Percentiles rank a stretch among this genome's conserved stretches.
Conservation (phyloP, 2,113 vertebrate species). For the Scytalopus superciliaris region DNA sequence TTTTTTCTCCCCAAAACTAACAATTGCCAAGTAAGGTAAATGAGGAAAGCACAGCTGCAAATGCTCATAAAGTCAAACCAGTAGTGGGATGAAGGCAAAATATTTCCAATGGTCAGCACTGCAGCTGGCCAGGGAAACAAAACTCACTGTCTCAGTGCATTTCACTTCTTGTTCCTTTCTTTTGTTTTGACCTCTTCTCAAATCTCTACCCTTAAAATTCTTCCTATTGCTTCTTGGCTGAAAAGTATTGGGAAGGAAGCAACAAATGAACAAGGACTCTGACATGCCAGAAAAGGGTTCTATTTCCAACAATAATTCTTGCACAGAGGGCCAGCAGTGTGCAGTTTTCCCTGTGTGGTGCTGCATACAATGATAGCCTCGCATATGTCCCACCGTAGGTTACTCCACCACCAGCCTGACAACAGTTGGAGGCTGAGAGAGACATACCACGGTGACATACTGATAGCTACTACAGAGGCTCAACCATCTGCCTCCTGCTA, state of each 20-base stretch:
- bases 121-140: background rate
- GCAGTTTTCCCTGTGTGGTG: background rate
- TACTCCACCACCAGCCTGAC: conserved; percentile 2
- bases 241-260: background rate
- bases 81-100: background rate
- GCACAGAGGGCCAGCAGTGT: background rate
- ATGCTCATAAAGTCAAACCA: background rate
- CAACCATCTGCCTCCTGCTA: conserved; percentile 23
- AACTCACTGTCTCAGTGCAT: background rate
- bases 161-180: background rate
- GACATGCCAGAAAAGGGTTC: background rate
- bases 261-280: conserved; percentile 23
- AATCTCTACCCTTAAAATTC: background rate
- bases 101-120: background rate
- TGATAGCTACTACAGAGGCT: conserved; percentile 4
- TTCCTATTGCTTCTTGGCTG: background rate
- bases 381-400: conserved; percentile 26
- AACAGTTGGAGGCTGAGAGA: conserved; percentile 42
- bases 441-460: background rate
- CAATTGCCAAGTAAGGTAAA: background rate
- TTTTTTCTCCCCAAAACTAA: background rate
- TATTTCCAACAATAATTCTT: background rate
- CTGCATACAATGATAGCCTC: background rate
- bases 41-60: background rate
- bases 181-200: background rate